These are phyloP conservation scores for Callimorpha dominula DNA, from an alignment of 2,888 invertebrate species.

Conservation along the genomic window DNA sequence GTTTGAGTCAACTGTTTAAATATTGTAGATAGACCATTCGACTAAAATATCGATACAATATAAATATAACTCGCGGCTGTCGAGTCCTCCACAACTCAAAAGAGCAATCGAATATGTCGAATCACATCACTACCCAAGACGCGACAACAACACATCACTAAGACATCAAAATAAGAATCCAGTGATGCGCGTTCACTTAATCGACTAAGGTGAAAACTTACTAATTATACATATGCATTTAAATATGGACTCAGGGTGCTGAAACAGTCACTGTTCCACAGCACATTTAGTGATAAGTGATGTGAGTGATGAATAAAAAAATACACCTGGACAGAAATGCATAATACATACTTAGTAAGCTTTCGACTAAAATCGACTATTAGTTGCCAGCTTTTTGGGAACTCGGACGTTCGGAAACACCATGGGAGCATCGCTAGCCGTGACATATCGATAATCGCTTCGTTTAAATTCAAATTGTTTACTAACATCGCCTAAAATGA, in stretches of 20 bases:
- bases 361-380: conserved; percentile 47
- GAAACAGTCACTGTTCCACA: conserved; percentile 21
- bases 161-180: conserved; percentile 31
- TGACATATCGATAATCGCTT: conserved; percentile 40
- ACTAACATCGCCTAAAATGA: conserved; percentile 26
- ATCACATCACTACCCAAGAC: conserved; percentile 50
- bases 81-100: conserved; percentile 40
- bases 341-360: conserved; percentile 41
- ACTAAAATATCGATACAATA: conserved; percentile 43
- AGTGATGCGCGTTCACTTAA: conserved; percentile 41
- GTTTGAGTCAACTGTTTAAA: conserved; percentile 51
- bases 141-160: conserved; percentile 51
- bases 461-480: conserved; percentile 28
- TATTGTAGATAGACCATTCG: conserved; percentile 45
- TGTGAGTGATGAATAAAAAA: conserved; percentile 7
- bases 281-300: conserved; percentile 17
- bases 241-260: conserved; percentile 12
- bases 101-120: conserved; percentile 45
- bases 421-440: conserved; percentile 62
- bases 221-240: conserved; percentile 32
- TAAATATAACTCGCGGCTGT: conserved; percentile 48
- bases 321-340: conserved; percentile 19
- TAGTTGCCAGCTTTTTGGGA: conserved; percentile 60
- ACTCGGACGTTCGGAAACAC: conserved; percentile 69
- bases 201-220: conserved; percentile 50